A percentile compares a stretch with the other conserved stretches of the same genome.
phyloP scores from a whole-genome alignment of 1,140 invertebrate species.

The Cephus cinctus region DNA sequence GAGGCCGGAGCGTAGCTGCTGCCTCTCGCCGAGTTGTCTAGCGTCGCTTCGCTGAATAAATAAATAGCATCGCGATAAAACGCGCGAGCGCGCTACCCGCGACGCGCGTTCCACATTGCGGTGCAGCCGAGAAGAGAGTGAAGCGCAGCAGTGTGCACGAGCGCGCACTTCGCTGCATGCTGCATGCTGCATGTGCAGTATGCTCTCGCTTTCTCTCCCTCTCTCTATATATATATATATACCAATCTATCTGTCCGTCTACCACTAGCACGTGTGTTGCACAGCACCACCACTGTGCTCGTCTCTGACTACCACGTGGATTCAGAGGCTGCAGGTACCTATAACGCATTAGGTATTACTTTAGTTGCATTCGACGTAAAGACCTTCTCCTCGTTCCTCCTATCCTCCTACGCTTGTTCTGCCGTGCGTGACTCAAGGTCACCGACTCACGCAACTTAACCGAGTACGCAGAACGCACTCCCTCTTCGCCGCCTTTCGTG shows the following conservation, averaged over 20 bases:
- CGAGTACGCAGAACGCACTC: constrained; percentile 14
- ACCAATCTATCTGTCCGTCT: no score
- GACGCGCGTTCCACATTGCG: constrained; percentile 18
- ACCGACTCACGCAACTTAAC: constrained; percentile 33
- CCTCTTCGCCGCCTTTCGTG: background rate
- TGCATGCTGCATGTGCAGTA: constrained; percentile 9
- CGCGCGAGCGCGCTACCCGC: background rate
- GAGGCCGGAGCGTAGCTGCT: no score
- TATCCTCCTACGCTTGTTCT: constrained; percentile 26
- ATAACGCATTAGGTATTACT: background rate
- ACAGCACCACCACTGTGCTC: no score
- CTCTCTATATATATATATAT: no score
- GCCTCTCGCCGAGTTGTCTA: constrained; percentile 2
- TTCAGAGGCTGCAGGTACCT: background rate
- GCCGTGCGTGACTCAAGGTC: constrained; percentile 48
- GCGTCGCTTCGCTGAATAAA: constrained; percentile 1
- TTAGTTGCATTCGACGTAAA: constrained; percentile 19
- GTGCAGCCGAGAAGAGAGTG: no score
- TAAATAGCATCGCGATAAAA: constrained; percentile 24
- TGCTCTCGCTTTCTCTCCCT: background rate
- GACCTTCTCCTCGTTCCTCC: constrained; percentile 15
- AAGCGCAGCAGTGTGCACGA: constrained; percentile 18
- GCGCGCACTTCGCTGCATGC: no score
- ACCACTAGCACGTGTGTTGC: no score
- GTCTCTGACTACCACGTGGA: background rate